Evolutionary conservation across 1,140 invertebrate species (phyloP).

Genomic region (Pseudomyrmex concolor): DNA sequence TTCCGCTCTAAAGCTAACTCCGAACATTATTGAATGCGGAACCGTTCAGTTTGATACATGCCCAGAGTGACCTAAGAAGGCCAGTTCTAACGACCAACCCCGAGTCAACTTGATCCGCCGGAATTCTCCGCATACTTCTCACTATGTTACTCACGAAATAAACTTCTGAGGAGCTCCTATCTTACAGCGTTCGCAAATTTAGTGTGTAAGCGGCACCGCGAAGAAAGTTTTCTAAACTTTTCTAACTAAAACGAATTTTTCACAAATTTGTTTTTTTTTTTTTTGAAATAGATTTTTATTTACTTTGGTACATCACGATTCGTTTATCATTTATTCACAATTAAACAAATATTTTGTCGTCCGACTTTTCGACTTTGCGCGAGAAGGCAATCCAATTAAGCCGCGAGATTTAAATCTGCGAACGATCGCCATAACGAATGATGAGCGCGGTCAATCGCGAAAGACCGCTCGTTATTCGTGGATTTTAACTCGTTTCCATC

Average conservation of each 20-base stretch:
- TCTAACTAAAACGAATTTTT: background rate
- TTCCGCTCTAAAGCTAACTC: slow-evolving; percentile 56
- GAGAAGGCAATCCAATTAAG: slow-evolving; percentile 32
- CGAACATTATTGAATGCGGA: slow-evolving; percentile 69
- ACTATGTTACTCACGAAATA: slow-evolving; percentile 53
- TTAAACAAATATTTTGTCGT: background rate
- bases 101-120: slow-evolving; percentile 49
- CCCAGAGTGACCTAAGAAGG: slow-evolving; percentile 50
- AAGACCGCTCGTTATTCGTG: slow-evolving; percentile 17
- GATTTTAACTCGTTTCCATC: slow-evolving; percentile 45
- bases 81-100: slow-evolving; percentile 62
- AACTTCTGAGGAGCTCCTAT: slow-evolving; percentile 36
- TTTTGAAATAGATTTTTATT: background rate
- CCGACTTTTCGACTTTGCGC: background rate
- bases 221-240: no score
- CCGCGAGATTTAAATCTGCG: slow-evolving; percentile 3
- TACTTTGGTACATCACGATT: background rate
- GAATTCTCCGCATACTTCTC: slow-evolving; percentile 71
- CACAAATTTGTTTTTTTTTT: background rate
- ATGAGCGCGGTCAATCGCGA: slow-evolving; percentile 5
- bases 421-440: slow-evolving; percentile 14
- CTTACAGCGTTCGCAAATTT: slow-evolving; percentile 26
- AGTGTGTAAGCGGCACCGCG: background rate
- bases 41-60: slow-evolving; percentile 55
- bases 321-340: background rate